Percentiles rank a stretch among this genome's conserved stretches.
These are phyloP conservation scores for Anolis sagrei DNA, from an alignment of 2,113 vertebrate genomes.

Conservation along the genomic window DNA sequence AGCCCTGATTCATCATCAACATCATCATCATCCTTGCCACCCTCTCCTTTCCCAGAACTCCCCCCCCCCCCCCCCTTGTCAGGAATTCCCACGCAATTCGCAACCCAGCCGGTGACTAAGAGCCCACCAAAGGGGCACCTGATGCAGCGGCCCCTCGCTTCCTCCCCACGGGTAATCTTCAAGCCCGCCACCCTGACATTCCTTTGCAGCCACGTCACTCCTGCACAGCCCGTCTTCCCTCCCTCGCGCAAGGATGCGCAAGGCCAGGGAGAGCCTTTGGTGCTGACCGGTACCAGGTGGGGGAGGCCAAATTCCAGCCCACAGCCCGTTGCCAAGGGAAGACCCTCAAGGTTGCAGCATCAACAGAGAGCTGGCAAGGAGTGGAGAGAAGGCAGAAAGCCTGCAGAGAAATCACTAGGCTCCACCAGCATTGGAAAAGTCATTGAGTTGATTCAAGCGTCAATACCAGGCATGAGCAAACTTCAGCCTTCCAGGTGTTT, in stretches of 20 bases:
- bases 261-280: slow-evolving; percentile 62
- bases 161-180: slow-evolving; percentile 55
- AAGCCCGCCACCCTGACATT: slow-evolving; percentile 56
- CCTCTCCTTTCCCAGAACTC: slow-evolving; percentile 8
- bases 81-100: slow-evolving; percentile 27
- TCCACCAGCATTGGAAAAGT: neutral
- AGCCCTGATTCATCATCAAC: neutral
- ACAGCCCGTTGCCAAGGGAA: slow-evolving; percentile 47
- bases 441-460: too few relatives aligned
- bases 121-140: slow-evolving; percentile 42
- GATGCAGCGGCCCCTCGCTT: slow-evolving; percentile 49
- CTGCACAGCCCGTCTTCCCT: slow-evolving; percentile 44
- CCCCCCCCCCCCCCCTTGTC: too few relatives aligned
- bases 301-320: slow-evolving; percentile 52
- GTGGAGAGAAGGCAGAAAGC: slow-evolving; percentile 28
- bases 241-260: slow-evolving; percentile 31
- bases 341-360: slow-evolving; percentile 20
- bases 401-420: fast-evolving
- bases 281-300: slow-evolving; percentile 76
- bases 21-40: too few relatives aligned
- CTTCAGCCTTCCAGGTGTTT: too few relatives aligned
- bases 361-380: slow-evolving; percentile 51
- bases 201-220: slow-evolving; percentile 54
- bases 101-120: slow-evolving; percentile 51
- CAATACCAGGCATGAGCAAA: too few relatives aligned